Evolutionary conservation across 1,140 invertebrate genomes (phyloP).

Genomic region (Caenorhabditis briggsae): DNA sequence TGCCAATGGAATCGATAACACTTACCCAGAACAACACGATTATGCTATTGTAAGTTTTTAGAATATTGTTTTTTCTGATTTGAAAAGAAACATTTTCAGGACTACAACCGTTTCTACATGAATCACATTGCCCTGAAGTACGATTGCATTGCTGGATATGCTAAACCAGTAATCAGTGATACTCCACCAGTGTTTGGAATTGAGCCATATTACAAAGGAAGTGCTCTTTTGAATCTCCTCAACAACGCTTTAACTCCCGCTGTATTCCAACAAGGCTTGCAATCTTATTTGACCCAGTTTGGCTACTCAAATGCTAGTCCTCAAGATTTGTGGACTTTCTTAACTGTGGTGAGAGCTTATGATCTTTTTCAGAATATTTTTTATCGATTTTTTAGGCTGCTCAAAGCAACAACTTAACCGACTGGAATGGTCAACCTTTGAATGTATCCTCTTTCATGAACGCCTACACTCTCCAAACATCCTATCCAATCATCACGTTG

Average conservation of each 20-base stretch:
- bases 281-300: conserved; percentile 44
- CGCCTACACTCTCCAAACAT: conserved; percentile 58
- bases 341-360: background rate
- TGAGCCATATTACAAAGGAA: conserved; percentile 64
- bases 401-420: conserved; percentile 39
- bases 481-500: conserved; percentile 24
- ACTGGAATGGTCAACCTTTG: conserved; percentile 62
- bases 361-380: background rate
- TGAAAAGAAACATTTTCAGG: conserved; percentile 41
- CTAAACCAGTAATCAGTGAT: conserved; percentile 50
- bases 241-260: conserved; percentile 58
- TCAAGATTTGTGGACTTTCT: conserved; percentile 44
- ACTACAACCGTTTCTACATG: conserved; percentile 54
- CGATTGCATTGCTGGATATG: conserved; percentile 13
- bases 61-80: background rate
- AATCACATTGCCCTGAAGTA: conserved; percentile 44
- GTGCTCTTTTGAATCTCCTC: conserved; percentile 54
- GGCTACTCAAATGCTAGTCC: conserved; percentile 50
- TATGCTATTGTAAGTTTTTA: conserved; percentile 51
- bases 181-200: conserved; percentile 54
- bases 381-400: conserved; percentile 40
- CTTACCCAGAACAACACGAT: conserved; percentile 54
- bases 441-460: conserved; percentile 59
- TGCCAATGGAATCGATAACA: conserved; percentile 56
- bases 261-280: conserved; percentile 58